phyloP scores from a whole-genome alignment of 53 echinoderm and acorn worm species.

The Echinometra lucunter region DNA sequence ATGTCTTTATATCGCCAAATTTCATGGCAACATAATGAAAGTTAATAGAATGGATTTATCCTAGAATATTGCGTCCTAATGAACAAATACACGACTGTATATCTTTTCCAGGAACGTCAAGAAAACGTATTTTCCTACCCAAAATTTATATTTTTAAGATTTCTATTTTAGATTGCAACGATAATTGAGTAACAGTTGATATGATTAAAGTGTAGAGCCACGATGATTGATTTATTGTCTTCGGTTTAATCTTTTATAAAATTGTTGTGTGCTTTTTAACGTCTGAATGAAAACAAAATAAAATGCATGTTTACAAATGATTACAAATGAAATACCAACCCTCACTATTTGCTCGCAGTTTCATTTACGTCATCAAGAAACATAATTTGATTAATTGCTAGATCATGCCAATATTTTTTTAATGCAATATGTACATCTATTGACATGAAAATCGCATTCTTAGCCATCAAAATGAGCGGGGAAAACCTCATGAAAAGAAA shows the following conservation, averaged over 20 bases:
- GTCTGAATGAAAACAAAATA: not conserved
- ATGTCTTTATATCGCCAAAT: too few species aligned
- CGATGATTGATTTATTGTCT: not conserved
- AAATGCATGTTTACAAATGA: not conserved
- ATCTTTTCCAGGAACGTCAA: too few species aligned
- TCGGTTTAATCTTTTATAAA: not conserved
- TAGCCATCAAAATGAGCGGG: not conserved
- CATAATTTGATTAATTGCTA: constrained; percentile 41
- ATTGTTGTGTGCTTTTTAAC: not conserved
- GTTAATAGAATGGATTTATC: too few species aligned
- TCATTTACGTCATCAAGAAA: constrained; percentile 14
- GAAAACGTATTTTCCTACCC: too few species aligned
- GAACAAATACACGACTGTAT: too few species aligned
- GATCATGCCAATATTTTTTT: constrained; percentile 21
- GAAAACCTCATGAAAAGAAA: constrained; percentile 34
- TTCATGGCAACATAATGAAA: too few species aligned
- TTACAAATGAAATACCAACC: not conserved
- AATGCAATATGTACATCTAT: not conserved
- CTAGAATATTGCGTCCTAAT: too few species aligned
- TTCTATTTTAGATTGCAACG: too few species aligned
- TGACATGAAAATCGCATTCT: not conserved
- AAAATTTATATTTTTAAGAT: too few species aligned
- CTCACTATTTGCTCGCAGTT: not conserved
- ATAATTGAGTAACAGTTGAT: not conserved
- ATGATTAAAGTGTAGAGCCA: not conserved